Evolutionary conservation across 2,888 invertebrate species (phyloP).

Genomic region (Heliconius charithonia): DNA sequence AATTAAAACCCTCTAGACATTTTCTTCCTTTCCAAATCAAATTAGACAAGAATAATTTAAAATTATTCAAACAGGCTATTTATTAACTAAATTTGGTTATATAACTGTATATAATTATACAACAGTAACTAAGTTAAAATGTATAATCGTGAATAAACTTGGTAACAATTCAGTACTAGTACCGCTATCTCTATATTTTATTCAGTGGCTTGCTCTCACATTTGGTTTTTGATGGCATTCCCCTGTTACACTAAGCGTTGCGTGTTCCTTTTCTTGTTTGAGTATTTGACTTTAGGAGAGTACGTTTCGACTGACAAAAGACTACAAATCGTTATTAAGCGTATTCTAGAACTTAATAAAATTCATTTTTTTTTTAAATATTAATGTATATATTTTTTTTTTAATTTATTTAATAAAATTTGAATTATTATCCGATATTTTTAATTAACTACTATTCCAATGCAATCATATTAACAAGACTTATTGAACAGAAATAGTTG

Average conservation of each 20-base stretch:
- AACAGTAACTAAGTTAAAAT: neutral
- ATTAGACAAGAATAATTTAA: too few species aligned
- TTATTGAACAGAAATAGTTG: too few species aligned
- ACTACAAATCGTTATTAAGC: neutral
- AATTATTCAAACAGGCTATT: too few species aligned
- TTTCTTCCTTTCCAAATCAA: too few species aligned
- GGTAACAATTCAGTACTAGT: neutral
- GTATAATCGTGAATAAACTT: neutral
- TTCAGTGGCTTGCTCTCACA: conserved; percentile 44
- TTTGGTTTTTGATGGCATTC: conserved; percentile 47
- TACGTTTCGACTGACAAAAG: conserved; percentile 2
- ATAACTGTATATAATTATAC: neutral
- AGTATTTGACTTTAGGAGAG: conserved; percentile 35
- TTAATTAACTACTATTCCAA: too few species aligned
- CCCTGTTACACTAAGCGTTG: conserved; percentile 45
- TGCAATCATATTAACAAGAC: too few species aligned
- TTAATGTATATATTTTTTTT: too few species aligned
- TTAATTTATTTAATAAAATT: too few species aligned
- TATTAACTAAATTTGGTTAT: too few species aligned
- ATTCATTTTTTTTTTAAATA: too few species aligned
- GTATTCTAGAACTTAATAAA: neutral
- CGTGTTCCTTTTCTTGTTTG: conserved; percentile 41
- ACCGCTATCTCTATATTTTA: conserved; percentile 45
- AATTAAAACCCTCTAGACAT: too few species aligned
- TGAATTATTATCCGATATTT: too few species aligned